Evolutionary conservation across 2,113 vertebrate genomes (phyloP), one percentile per base, ranked within the genome.

Genomic region (Heptranchias perlo): DNA sequence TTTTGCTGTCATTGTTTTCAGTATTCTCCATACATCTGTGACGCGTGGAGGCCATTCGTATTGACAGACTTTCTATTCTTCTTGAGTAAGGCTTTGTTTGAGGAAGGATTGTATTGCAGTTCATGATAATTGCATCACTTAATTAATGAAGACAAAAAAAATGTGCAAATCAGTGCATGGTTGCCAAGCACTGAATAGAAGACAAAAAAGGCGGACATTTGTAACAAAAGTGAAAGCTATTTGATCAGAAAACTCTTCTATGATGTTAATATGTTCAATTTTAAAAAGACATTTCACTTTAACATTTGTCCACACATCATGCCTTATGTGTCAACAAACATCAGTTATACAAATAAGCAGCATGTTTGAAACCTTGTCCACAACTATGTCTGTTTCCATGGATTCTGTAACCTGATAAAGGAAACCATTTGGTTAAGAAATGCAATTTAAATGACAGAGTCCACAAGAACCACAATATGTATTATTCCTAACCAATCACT

Each of bases 41-140:
- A 98, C 97, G 97, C 97, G 97, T 98, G 98, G 98, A 98, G 98
- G 98, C 98, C 97, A 98, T 98, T 98, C 98, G 98, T 97, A 96
- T 98, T 97, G 98, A 98, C 98, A 98, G 98, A 98, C 98, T 98
- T 98, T 97, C 98, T 97, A 98, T 98, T 98, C 98, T 98, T 98
- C 98, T 97, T 97, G 67, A 97, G 94, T 97, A 95, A 96, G 96
- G 98, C 98, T 98, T 98, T 98, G 98, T 98, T 96, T 91, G 96
- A 97, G 97, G 97, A 97, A 98, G 98, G 98, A 97, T 98, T 97
- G 97, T 97, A 97, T 97, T 97, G 97, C 96, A 97, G 97, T 97
- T 97, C 97, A 97, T 97, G 98, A 98, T 98, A 98, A 98, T 98
- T 98, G 98, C 98, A 98, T 98, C 98, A 98, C 98, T 98, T 98